Percentiles rank a stretch among this genome's conserved stretches.
phyloP scores from a whole-genome alignment of 2,797 vertebrate genomes.

The Onychomys leucogaster region DNA sequence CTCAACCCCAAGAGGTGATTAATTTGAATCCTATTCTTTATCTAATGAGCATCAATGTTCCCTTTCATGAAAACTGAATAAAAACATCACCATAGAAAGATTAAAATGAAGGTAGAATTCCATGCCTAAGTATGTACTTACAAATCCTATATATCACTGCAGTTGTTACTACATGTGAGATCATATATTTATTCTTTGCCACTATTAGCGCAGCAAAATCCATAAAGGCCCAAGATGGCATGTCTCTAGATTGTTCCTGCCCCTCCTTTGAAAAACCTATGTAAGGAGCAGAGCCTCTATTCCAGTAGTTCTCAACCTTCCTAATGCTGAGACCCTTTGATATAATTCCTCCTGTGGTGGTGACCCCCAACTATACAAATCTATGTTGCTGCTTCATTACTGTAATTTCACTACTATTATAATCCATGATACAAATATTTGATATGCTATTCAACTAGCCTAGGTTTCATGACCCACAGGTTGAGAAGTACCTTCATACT shows the following conservation, averaged over 20 bases:
- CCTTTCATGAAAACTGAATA: neutral
- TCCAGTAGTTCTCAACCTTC: neutral
- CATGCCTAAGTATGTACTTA: neutral
- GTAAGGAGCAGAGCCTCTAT: neutral
- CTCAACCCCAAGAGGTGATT: neutral
- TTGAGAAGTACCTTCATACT: no score
- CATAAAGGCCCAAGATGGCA: no score
- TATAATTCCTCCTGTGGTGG: neutral
- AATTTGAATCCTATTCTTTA: neutral
- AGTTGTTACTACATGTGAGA: neutral
- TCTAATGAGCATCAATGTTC: neutral
- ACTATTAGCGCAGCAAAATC: neutral
- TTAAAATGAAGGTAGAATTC: neutral
- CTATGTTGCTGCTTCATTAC: neutral
- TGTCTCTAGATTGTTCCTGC: no score
- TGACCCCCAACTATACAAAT: neutral
- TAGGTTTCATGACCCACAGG: no score
- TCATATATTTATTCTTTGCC: neutral
- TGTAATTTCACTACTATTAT: neutral
- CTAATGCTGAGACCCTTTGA: neutral
- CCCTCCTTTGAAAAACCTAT: neutral
- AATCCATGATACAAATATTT: neutral
- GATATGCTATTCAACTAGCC: no score
- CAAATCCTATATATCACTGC: neutral
- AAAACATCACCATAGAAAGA: neutral